These are phyloP conservation scores for Venustoraphidia nigricollis DNA, from an alignment of 2,888 invertebrate genomes.

Conservation along the genomic window DNA sequence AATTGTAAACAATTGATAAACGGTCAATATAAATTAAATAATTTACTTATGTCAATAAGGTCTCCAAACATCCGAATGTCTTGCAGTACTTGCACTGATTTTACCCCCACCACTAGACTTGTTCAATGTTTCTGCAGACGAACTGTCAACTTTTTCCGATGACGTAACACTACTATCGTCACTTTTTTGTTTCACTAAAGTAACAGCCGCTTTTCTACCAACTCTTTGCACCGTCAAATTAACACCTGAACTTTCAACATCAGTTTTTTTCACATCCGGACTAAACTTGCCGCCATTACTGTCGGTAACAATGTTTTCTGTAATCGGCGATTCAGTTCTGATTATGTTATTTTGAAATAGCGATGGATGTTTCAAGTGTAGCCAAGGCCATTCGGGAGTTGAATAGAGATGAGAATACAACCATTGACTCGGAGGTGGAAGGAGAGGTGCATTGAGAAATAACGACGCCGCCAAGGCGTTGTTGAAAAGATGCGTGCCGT, in stretches of 20 bases:
- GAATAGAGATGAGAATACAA: constrained; percentile 62
- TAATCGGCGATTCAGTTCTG: constrained; percentile 16
- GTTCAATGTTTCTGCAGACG: constrained; percentile 15
- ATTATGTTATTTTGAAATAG: constrained; percentile 15
- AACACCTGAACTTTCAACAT: constrained; percentile 15
- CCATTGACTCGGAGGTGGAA: constrained; percentile 66
- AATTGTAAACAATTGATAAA: neutral
- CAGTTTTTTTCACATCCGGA: constrained; percentile 8
- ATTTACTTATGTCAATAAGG: constrained; percentile 38
- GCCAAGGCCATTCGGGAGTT: constrained; percentile 51
- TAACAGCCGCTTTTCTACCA: constrained; percentile 24
- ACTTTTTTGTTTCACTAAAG: constrained; percentile 23
- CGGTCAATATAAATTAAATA: neutral
- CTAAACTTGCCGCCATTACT: constrained; percentile 7
- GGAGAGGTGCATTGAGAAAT: constrained; percentile 58
- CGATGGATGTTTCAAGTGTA: constrained; percentile 30
- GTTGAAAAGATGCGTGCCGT: constrained; percentile 31
- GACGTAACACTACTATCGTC: constrained; percentile 27
- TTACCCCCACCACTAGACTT: constrained; percentile 5
- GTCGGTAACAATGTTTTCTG: constrained; percentile 10
- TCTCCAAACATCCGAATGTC: constrained; percentile 61
- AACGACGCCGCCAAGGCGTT: constrained; percentile 51
- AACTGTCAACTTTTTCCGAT: constrained; percentile 17
- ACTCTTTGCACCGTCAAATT: constrained; percentile 22
- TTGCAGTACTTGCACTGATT: constrained; percentile 27